Base-by-base conservation (phyloP, 2,888 invertebrate species). In the Agrotis puta region DNA sequence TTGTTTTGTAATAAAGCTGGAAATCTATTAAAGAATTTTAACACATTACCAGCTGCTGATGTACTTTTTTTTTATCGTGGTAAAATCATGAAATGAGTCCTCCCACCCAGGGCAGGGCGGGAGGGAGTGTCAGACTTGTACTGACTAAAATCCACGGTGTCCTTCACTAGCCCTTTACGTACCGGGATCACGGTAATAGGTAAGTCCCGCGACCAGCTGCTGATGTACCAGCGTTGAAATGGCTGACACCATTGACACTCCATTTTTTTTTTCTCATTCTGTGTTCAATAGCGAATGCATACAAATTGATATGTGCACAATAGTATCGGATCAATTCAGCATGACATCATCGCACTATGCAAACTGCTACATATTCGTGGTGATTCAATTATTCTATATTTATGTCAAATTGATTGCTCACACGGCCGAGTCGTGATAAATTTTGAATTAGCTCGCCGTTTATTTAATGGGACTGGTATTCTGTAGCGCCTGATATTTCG, bases 371-470 rank as follows among this genome's bases (percentile, higher is more conserved):
- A 74, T 78, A 51, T 79, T 53, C 57, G 71, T 67, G 58, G 79
- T 91, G 80, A 94, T 94, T 93, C 94, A 92, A 94, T 94, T 93
- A 94, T 91, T 86, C 89, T 91, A 91, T 90, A 91, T 92, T 93
- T 92, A 92, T 92, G 93, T 89, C 89, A 89, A 92, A 94, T 92
- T 93, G 91, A 92, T 89, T 85, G 74, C 72, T 76, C 82, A 72
- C 74, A 80, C 81, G 76, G 76, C 56, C 65, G 68, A 69, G 74
- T 79, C 77, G 82, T 72, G 74, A 78, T 85, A 82, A 77, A 82
- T 84, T 79, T 78, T 53, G 50, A 74, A 81, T 84, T 80, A 78
- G 79, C 69, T 67, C 66, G 64, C 65, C 56, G 75, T 84, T 79
- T 71, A 75, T 67, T 79, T 48, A 77, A 72, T 45, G 22, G 22